These are phyloP conservation scores for Oophaga pumilio DNA, from an alignment of 2,113 vertebrate genomes.

Conservation along the genomic window DNA sequence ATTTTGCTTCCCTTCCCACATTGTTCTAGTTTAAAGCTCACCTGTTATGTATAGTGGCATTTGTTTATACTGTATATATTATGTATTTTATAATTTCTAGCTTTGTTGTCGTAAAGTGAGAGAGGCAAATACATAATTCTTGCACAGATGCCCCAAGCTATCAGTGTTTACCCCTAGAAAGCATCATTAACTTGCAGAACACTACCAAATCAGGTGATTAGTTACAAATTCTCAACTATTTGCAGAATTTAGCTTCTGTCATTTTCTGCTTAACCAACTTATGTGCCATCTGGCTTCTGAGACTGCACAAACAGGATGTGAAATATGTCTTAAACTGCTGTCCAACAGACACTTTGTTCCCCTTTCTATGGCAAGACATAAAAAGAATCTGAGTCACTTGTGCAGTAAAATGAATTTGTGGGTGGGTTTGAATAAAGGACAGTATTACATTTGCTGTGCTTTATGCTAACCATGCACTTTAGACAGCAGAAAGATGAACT, in stretches of 20 bases:
- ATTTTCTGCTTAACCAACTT: not conserved
- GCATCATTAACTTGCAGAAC: too few species aligned
- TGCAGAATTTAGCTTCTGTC: conserved; percentile 27
- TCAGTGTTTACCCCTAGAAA: too few species aligned
- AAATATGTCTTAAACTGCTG: conserved; percentile 35
- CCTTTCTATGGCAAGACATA: conserved; percentile 31
- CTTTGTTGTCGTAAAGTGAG: too few species aligned
- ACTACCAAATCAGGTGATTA: not conserved
- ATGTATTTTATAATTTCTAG: too few species aligned
- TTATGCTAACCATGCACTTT: not conserved
- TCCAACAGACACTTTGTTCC: conserved; percentile 42
- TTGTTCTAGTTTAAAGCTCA: too few species aligned
- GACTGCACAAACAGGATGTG: conserved; percentile 45
- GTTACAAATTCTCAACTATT: not conserved
- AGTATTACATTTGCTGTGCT: not conserved
- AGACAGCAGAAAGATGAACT: not conserved
- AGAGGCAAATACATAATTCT: too few species aligned
- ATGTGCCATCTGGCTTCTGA: conserved; percentile 34
- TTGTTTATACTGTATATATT: too few species aligned
- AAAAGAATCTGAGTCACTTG: conserved; percentile 39
- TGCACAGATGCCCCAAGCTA: too few species aligned
- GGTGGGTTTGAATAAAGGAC: not conserved
- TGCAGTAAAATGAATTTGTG: conserved; percentile 4
- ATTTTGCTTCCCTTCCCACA: too few species aligned
- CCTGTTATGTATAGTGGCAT: too few species aligned